Evolutionary conservation across 1,140 invertebrate species (phyloP), one percentile per base, ranked within the genome.

Genomic region (Paracyclopina nana): DNA sequence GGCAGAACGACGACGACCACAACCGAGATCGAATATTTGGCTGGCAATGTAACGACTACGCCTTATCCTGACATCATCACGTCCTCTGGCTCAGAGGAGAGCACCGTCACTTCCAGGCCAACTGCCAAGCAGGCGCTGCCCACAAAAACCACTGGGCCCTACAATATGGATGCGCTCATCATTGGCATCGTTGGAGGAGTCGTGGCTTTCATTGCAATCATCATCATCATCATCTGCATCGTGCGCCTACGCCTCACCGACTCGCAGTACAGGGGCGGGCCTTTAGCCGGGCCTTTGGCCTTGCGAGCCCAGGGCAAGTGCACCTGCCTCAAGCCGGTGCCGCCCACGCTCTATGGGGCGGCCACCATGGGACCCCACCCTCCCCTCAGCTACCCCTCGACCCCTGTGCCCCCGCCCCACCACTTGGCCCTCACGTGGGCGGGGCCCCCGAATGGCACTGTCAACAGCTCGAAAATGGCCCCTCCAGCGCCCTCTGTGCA

Each of bases 111-210:
- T 12, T 11, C 50, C 6, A 52, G 43, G 9, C 25, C 48, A 34
- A 49, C 27, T 28, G 44, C 40, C 1, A 73, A 69, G 0, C 27
- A 24, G 43, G 49, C 20, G 40, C 53, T 20, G 9, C 24, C n/a
- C 20, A 26, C 14, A 48, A 34, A 54, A 50, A 40, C 53, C 18
- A 16, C 40, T 6, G 68, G 73, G 2, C 69, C 80, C 0, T 77
- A 72, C 40, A 87, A 85, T 54, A 84, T 90, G 57, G 85, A 91
- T 57, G 86, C 83, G 1, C 62, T 91, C 0, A 88, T 91, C 43
- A 87, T 90, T 46, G 82, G 82, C 3, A 87, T 90, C 55, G 83
- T 88, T 0, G 83, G 82, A 1, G 83, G 83, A 12, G 83, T 90
- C 1, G 81, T 90, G 11, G 82, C 79, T 1, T 84, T 91, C 58